A percentile compares a stretch with the other conserved stretches of the same genome.
Evolutionary conservation across 2,888 invertebrate genomes (phyloP).

Genomic region (Diarsia mendica): DNA sequence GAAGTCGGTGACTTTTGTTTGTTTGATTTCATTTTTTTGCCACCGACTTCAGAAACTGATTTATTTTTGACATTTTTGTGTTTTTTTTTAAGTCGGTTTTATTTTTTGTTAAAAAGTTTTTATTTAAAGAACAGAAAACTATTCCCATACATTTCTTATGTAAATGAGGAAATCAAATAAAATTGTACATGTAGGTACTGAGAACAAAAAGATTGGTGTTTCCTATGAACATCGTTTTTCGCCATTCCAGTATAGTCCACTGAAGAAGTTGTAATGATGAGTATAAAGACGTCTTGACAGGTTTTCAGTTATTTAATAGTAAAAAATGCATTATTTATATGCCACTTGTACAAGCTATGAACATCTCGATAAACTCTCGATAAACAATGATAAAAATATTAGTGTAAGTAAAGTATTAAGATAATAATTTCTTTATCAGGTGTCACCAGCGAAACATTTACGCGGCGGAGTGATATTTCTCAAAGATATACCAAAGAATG

Average conservation of each 20-base stretch:
- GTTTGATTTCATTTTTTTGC: no score
- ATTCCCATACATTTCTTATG: no score
- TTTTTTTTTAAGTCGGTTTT: no score
- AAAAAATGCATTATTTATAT: background rate
- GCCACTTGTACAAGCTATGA: background rate
- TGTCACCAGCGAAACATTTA: slow-evolving; percentile 93
- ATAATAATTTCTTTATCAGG: slow-evolving; percentile 77
- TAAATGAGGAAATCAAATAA: no score
- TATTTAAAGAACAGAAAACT: no score
- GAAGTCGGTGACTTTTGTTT: no score
- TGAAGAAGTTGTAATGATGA: background rate
- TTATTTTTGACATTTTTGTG: no score
- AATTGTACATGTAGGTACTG: background rate
- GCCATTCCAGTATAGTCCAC: background rate
- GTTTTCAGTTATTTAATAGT: background rate
- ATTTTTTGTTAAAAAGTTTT: no score
- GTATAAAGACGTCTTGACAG: background rate
- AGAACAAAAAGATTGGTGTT: background rate
- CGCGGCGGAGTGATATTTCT: slow-evolving; percentile 94
- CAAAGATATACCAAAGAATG: slow-evolving; percentile 94
- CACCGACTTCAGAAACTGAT: no score
- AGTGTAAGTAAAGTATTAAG: slow-evolving; percentile 29
- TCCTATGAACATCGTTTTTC: background rate
- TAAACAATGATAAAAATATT: slow-evolving; percentile 22
- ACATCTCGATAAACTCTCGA: slow-evolving; percentile 10